Base-by-base conservation (phyloP, 1,140 invertebrate species). In the Zaprionus africanus region DNA sequence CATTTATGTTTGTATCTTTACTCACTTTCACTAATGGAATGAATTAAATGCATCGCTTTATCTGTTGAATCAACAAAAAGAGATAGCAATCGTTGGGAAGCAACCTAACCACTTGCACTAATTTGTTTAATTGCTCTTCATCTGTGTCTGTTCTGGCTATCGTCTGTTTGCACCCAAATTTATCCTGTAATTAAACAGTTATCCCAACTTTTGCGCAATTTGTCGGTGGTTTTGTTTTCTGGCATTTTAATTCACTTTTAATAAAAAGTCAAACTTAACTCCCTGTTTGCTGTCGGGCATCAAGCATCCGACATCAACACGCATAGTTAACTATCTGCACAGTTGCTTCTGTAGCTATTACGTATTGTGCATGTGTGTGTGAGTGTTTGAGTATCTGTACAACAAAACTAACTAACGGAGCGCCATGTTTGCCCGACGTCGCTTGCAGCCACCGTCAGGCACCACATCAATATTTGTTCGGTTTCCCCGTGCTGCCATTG, bases 381-480 rank as follows among this genome's bases (percentile, higher is more conserved):
- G 24, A 60, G 31, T 62, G 38, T 49, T n/a, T 53, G 34, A n/a
- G 49, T 70, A 31, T 51, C 43, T 51, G 24, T 53, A 38, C 46
- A 31, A 15, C 34, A 51, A 58, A 62, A 61, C 65, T 58, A 41
- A 57, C 58, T 62, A 69, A 62, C 65, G 62, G 41, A 57, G 31
- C 17, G 61, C 28, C 28, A 49, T 53, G 54, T 57, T 71, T 53
- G 72, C 65, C 46, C 38, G 11, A 57, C n/a, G 5, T n/a, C 17
- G 13, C 19, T 31, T 17, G 36, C 13, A 38, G n/a, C 61, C 34
- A 41, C 31, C 72, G 53, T 38, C 22, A 34, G 51, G n/a, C 13
- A 41, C 62, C 54, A 59, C 76, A 81, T 78, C 59, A 80, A 76
- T 71, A 68, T 81, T 85, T 72, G 69, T 76, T 53, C 64, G 79